Evolutionary conservation across 1,140 invertebrate genomes (phyloP).

Genomic region (Pseudobourletiella spinata): DNA sequence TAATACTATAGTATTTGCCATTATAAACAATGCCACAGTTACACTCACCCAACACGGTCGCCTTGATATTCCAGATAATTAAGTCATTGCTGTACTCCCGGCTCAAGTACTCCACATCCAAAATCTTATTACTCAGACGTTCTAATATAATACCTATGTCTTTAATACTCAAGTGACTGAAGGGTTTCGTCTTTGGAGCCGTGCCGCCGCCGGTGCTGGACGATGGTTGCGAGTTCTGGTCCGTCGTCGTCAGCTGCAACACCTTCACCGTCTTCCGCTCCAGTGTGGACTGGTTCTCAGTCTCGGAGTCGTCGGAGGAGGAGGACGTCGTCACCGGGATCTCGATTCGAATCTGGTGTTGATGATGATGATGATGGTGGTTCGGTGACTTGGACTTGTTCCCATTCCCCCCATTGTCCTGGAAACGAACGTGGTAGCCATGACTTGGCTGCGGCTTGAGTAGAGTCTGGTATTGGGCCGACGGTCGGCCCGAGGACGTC

Average conservation of each 20-base stretch:
- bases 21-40: slow-evolving; percentile 90
- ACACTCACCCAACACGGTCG: slow-evolving; percentile 69
- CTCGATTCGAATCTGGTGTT: neutral
- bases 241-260: neutral
- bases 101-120: slow-evolving; percentile 83
- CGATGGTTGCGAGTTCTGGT: no score
- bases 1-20: slow-evolving; percentile 89
- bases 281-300: slow-evolving; percentile 80
- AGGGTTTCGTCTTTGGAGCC: neutral
- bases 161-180: slow-evolving; percentile 16
- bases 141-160: slow-evolving; percentile 84
- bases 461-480: neutral
- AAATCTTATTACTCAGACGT: slow-evolving; percentile 78
- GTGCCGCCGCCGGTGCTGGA: neutral
- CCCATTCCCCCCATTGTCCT: neutral
- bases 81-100: slow-evolving; percentile 83
- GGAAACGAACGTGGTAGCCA: slow-evolving; percentile 6
- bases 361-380: neutral
- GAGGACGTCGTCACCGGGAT: neutral
- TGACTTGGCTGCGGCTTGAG: neutral
- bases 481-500: neutral
- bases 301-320: slow-evolving; percentile 83
- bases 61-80: slow-evolving; percentile 90
- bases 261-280: neutral
- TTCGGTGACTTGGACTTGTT: neutral